Conservation (phyloP, 2,113 vertebrate genomes). For the Nothocercus julius region DNA sequence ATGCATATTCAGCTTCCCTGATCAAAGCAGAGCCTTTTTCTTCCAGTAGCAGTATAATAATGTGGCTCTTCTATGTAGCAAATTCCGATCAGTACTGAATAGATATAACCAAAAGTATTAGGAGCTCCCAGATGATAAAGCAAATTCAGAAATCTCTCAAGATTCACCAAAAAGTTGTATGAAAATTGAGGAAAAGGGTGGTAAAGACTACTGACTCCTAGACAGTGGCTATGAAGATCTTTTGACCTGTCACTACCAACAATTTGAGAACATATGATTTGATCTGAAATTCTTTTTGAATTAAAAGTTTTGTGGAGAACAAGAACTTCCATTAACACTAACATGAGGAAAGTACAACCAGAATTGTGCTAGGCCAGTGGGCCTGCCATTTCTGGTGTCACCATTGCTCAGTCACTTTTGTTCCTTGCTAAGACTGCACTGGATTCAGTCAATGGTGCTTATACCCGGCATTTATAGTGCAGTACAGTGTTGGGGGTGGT, state of each 20-base stretch:
- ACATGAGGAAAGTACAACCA: background rate
- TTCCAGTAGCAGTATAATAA: background rate
- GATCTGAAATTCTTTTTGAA: slow-evolving; percentile 18
- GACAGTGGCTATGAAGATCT: background rate
- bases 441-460: background rate
- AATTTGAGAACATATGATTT: slow-evolving; percentile 5
- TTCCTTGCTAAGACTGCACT: background rate
- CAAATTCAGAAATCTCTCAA: background rate
- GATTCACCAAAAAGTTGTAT: background rate
- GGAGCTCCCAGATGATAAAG: background rate
- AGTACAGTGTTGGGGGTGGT: background rate
- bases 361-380: background rate
- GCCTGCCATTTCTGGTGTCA: background rate
- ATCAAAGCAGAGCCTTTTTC: background rate
- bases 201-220: background rate
- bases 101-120: background rate
- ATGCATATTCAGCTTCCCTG: background rate
- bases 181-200: background rate
- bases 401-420: background rate
- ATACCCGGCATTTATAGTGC: background rate
- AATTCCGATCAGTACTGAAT: background rate
- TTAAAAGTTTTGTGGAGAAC: background rate
- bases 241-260: background rate
- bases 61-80: background rate
- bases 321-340: background rate